These are phyloP conservation scores for Molossus alvarezi DNA, from an alignment of 2,797 vertebrate species.

Conservation along the genomic window DNA sequence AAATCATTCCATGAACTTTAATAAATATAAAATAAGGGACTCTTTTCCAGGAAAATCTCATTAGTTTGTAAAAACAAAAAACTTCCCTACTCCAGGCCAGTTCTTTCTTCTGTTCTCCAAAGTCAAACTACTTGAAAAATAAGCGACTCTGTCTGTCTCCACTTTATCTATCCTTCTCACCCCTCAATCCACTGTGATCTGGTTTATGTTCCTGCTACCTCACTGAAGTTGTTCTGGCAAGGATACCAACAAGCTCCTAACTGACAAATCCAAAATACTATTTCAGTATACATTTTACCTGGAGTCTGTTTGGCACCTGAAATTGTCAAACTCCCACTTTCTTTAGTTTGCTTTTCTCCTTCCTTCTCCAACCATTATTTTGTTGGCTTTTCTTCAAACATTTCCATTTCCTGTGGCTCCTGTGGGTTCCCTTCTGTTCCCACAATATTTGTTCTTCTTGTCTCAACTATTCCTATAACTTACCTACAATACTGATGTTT, in stretches of 20 bases:
- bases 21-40: slow-evolving; percentile 27
- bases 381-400: not conserved
- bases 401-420: not conserved
- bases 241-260: slow-evolving; percentile 9
- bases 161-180: slow-evolving; percentile 43
- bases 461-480: slow-evolving; percentile 24
- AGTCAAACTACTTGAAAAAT: slow-evolving; percentile 59
- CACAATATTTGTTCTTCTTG: not conserved
- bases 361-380: not conserved
- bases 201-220: slow-evolving; percentile 32
- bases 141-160: not conserved
- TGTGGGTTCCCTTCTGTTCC: not conserved
- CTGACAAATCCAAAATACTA: not conserved
- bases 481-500: not conserved
- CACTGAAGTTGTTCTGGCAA: slow-evolving; percentile 43
- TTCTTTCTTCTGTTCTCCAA: slow-evolving; percentile 51
- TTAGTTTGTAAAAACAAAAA: not conserved
- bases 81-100: not conserved
- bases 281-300: slow-evolving; percentile 11
- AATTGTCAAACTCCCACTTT: not conserved
- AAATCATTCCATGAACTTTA: slow-evolving; percentile 23
- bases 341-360: not conserved
- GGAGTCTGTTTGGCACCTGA: not conserved
- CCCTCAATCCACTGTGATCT: not conserved
- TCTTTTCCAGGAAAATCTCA: not conserved